Evolutionary conservation across 2,113 vertebrate species (phyloP).

Genomic region (Psammodynastes pulverulentus): DNA sequence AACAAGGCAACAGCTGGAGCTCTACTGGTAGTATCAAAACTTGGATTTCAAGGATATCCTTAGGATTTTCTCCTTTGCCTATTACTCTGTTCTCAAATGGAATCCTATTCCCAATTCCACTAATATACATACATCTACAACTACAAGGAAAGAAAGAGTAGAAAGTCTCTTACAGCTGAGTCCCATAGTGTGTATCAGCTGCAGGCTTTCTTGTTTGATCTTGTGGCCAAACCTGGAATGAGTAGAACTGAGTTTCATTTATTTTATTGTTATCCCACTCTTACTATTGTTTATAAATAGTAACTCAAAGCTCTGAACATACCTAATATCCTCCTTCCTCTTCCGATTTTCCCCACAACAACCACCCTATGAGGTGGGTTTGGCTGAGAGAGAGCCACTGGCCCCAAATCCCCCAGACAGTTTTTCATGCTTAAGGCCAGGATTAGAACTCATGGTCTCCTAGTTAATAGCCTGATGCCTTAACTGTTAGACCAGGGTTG

Average conservation of each 20-base stretch:
- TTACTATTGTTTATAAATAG: background rate
- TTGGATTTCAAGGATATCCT: background rate
- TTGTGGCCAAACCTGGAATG: background rate
- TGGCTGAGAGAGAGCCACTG: background rate
- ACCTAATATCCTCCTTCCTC: background rate
- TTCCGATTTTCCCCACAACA: background rate
- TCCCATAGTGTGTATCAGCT: background rate
- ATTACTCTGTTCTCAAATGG: background rate
- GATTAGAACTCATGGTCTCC: background rate
- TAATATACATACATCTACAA: background rate
- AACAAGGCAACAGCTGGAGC: constrained; percentile 21
- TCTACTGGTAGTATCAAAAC: background rate
- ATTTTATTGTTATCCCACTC: background rate
- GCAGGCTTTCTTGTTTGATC: background rate
- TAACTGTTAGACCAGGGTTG: background rate
- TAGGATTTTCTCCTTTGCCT: background rate
- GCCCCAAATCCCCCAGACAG: background rate
- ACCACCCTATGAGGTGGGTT: background rate
- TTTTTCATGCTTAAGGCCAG: background rate
- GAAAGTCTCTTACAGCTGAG: background rate
- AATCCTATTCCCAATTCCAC: background rate
- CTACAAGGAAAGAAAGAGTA: background rate
- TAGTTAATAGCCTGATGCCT: background rate
- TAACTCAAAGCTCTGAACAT: background rate
- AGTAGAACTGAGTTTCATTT: background rate